Conservation (phyloP, 2,113 vertebrate genomes). For the human (Homo sapiens) region GRCh38 chr12:64472001-64472500, state of each 20-base stretch:
- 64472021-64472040: background rate
- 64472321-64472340: background rate
- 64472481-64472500: background rate
- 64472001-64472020: background rate
- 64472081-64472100: background rate
- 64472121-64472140: background rate
- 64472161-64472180: background rate
- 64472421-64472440: background rate
- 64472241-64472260: background rate
- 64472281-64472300: background rate
- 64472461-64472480: background rate
- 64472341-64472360: background rate
- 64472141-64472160: background rate
- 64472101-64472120: background rate
- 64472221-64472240: background rate
- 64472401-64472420: background rate
- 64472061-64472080: background rate
- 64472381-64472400: background rate
- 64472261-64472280: background rate
- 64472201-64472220: conserved; percentile 21
- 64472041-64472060: background rate
- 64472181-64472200: background rate
- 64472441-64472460: background rate
- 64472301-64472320: background rate
- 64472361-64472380: background rate